phyloP scores from a whole-genome alignment of 2,113 vertebrate species.

The Aleadryas rufinucha region DNA sequence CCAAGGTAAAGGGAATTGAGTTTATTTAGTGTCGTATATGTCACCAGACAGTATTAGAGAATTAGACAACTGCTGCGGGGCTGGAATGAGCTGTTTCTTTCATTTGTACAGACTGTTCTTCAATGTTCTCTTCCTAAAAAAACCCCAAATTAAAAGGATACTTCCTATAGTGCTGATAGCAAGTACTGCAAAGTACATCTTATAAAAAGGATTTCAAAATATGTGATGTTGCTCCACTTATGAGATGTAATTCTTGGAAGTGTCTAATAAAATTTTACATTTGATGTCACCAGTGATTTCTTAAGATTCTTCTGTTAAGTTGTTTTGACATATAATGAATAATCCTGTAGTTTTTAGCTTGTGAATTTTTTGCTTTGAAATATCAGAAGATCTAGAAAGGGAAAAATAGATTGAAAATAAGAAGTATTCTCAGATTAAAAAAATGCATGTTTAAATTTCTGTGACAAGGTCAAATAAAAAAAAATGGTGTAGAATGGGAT shows the following conservation, averaged over 20 bases:
- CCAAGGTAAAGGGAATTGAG: slow-evolving; percentile 78
- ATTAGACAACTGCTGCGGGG: background rate
- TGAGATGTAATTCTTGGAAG: background rate
- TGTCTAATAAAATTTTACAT: background rate
- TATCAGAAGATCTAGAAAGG: background rate
- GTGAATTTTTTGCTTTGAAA: background rate
- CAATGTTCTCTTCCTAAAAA: background rate
- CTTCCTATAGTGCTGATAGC: background rate
- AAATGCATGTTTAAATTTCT: slow-evolving; percentile 5
- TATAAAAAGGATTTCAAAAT: background rate
- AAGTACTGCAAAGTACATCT: background rate
- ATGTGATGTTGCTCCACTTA: background rate
- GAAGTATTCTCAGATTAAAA: background rate
- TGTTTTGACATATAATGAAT: background rate
- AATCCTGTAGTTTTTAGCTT: background rate
- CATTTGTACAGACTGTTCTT: background rate
- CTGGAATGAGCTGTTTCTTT: background rate
- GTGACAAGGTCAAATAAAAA: background rate
- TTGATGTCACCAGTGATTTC: background rate
- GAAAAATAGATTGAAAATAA: background rate
- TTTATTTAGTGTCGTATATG: background rate
- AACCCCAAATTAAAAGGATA: background rate
- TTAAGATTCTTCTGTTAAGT: background rate
- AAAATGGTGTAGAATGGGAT: background rate
- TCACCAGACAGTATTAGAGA: background rate